phyloP scores from a whole-genome alignment of 1,140 invertebrate genomes.

The Prorops nasuta region DNA sequence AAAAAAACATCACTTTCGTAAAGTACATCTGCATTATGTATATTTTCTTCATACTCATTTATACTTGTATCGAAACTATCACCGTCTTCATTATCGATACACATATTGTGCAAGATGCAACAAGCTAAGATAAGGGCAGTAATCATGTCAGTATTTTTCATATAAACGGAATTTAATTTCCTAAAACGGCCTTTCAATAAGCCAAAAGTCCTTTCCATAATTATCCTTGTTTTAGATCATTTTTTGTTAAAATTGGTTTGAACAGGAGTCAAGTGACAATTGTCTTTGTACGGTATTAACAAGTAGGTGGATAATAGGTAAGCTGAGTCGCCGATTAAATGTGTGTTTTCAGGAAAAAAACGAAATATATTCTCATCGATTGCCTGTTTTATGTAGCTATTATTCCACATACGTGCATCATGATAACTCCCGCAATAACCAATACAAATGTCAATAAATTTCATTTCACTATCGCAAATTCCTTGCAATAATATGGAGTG shows the following conservation, averaged over 20 bases:
- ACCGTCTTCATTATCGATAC: not conserved
- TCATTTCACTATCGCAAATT: not conserved
- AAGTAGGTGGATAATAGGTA: too few species aligned
- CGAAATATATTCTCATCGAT: not conserved
- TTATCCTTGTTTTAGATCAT: not conserved
- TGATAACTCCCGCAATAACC: not conserved
- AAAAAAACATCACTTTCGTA: too few species aligned
- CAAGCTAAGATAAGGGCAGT: not conserved
- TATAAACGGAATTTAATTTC: not conserved
- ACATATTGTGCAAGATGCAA: not conserved
- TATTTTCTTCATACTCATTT: too few species aligned
- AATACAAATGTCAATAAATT: conserved; percentile 5
- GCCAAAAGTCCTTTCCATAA: too few species aligned
- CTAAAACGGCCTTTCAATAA: too few species aligned
- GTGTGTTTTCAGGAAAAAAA: conserved; percentile 6
- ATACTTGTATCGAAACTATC: too few species aligned
- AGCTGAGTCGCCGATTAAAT: too few species aligned
- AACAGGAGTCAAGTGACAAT: not conserved
- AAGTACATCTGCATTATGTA: too few species aligned
- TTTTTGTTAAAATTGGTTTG: conserved; percentile 2
- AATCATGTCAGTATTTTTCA: not conserved
- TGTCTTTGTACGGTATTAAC: conserved; percentile 5
- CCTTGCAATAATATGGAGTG: not conserved
- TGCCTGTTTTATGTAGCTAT: not conserved
- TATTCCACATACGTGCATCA: not conserved